Evolutionary conservation across 2,888 invertebrate genomes (phyloP), one percentile per base, ranked within the genome.

Genomic region (Tetheella fluctuosa): DNA sequence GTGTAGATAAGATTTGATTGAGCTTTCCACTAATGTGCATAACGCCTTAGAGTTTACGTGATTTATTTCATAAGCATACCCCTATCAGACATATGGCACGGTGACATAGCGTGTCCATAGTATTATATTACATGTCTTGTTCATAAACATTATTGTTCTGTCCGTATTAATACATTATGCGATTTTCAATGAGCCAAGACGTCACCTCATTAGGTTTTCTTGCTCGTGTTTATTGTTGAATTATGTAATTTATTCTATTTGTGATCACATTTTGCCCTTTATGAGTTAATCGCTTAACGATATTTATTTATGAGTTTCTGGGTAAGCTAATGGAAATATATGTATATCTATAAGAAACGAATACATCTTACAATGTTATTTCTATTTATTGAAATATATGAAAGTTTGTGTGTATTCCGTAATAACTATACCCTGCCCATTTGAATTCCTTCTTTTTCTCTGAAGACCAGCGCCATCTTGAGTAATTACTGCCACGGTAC

Each of bases 131-230:
- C 79, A 78, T 76, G 65, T 79, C 71, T 65, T 64, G 42, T 65
- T 73, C 77, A 68, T 85, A 81, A 85, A 82, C 80, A 79, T 83
- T 73, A 83, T 84, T 83, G 83, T 80, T 65, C 73, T 79, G 80
- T 79, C 81, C 78, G 66, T 68, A 74, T 64, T 65, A 66, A 74
- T 65, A 73, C 79, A 76, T 78, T 76, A 73, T 74, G 68, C 68
- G 74, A 69, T 73, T 80, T 68, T 67, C 76, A 81, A 83, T 80
- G 73, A 79, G 72, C 15, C 17, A 7, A 34, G 23, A 59, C 39
- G 54, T 59, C 59, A 53, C 53, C 48, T 48, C 48, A 48, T 48
- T 52, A 60, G 59, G 59, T 59, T 17, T 30, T 59, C 57, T 61
- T 56, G 57, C 67, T 64, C 63, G 65, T 48, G 48, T 48, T 48